Percentiles rank a stretch among this genome's conserved stretches.
phyloP scores from a whole-genome alignment of 1,140 invertebrate genomes.

The Microvelia longipes region DNA sequence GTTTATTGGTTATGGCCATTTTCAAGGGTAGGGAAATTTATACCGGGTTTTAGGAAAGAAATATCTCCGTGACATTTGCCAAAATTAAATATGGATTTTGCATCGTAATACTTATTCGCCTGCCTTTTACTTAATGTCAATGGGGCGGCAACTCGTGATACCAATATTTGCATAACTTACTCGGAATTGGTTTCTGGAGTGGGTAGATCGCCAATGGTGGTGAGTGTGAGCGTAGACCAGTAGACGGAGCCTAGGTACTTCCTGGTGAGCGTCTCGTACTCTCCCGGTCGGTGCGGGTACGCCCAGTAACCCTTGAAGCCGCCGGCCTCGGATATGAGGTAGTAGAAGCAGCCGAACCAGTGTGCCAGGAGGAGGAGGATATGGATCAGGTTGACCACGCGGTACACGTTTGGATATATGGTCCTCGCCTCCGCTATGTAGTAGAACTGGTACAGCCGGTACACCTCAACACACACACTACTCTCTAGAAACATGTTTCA shows the following conservation, averaged over 20 bases:
- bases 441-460: conserved; percentile 80
- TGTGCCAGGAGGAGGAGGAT: conserved; percentile 86
- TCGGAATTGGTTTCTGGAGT: conserved; percentile 88
- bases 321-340: conserved; percentile 80
- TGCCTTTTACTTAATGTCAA: too few species aligned
- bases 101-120: too few species aligned
- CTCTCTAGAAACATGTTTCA: neutral
- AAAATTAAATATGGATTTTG: too few species aligned
- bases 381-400: conserved; percentile 88
- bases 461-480: conserved; percentile 46
- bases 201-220: conserved; percentile 86
- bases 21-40: too few species aligned
- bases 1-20: too few species aligned
- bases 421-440: conserved; percentile 91
- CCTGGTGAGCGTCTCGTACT: conserved; percentile 69
- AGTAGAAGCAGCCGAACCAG: conserved; percentile 97
- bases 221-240: conserved; percentile 92
- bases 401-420: conserved; percentile 87
- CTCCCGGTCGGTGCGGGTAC: conserved; percentile 71
- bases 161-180: too few species aligned
- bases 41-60: too few species aligned
- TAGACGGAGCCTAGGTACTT: conserved; percentile 90
- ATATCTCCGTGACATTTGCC: too few species aligned
- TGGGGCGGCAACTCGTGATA: too few species aligned
- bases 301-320: conserved; percentile 68